Evolutionary conservation across 2,888 invertebrate genomes (phyloP).

Genomic region (Gryllus longicercus): DNA sequence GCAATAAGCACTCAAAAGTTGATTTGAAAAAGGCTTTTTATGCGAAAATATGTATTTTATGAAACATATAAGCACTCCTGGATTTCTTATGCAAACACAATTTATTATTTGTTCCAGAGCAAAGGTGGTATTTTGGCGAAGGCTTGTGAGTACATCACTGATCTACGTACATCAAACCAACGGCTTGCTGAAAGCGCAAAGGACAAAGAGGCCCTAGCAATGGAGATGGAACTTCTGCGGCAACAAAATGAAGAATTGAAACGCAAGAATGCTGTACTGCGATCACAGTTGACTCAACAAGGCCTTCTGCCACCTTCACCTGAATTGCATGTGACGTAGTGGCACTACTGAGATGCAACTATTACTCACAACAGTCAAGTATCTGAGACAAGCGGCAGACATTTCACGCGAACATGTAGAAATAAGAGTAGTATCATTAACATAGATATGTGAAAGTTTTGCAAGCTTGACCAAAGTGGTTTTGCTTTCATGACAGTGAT

Average conservation of each 20-base stretch:
- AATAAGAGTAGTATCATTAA: no score
- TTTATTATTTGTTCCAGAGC: conserved; percentile 55
- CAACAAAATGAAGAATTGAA: conserved; percentile 69
- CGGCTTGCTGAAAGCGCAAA: conserved; percentile 61
- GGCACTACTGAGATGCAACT: neutral
- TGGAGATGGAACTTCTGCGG: conserved; percentile 67
- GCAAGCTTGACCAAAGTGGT: no score
- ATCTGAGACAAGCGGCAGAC: no score
- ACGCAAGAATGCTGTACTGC: conserved; percentile 70
- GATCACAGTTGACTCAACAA: conserved; percentile 63
- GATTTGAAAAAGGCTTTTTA: no score
- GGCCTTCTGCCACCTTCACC: conserved; percentile 48
- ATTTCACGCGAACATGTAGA: no score
- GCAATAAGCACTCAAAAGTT: no score
- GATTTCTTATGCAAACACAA: no score
- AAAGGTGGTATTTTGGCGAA: conserved; percentile 94
- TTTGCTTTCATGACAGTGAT: no score
- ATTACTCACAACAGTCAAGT: no score
- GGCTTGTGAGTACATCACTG: conserved; percentile 90
- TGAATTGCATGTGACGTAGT: conserved; percentile 23
- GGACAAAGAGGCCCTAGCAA: conserved; percentile 69
- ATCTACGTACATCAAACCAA: conserved; percentile 73
- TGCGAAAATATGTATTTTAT: no score
- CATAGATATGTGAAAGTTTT: no score
- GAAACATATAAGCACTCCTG: no score